Conservation (phyloP, 2,888 invertebrate species). For the Lepidocyrtinus sp. region DNA sequence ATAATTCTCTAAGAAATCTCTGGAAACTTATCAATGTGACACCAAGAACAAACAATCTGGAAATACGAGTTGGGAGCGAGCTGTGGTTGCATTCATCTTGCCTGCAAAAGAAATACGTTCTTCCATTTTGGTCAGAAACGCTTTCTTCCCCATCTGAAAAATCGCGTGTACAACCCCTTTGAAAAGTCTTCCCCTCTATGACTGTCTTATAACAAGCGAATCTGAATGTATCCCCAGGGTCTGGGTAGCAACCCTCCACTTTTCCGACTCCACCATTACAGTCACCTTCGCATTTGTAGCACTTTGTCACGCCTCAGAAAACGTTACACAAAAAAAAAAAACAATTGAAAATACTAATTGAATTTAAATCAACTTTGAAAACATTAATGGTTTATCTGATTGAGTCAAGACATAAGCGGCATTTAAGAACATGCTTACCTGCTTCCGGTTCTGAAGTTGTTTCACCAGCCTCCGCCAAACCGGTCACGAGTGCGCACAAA, state of each 20-base stretch:
- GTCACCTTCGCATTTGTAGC: slow-evolving; percentile 34
- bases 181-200: slow-evolving; percentile 15
- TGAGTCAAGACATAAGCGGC: too few species aligned
- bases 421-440: not conserved
- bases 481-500: not conserved
- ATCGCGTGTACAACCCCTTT: slow-evolving; percentile 29
- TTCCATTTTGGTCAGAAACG: slow-evolving; percentile 1
- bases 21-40: not conserved
- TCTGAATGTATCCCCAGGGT: not conserved
- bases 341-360: slow-evolving; percentile 1
- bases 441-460: not conserved
- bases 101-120: slow-evolving; percentile 23
- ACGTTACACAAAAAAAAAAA: not conserved
- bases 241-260: slow-evolving; percentile 19
- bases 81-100: slow-evolving; percentile 10
- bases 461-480: not conserved
- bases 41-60: not conserved
- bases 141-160: slow-evolving; percentile 30
- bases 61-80: not conserved
- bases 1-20: not conserved
- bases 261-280: slow-evolving; percentile 15
- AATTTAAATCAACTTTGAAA: not conserved
- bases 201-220: slow-evolving; percentile 26
- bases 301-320: slow-evolving; percentile 13
- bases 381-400: too few species aligned